Evolutionary conservation across 2,113 vertebrate genomes (phyloP), one percentile per base, ranked within the genome.

Genomic region (Scytalopus superciliaris): DNA sequence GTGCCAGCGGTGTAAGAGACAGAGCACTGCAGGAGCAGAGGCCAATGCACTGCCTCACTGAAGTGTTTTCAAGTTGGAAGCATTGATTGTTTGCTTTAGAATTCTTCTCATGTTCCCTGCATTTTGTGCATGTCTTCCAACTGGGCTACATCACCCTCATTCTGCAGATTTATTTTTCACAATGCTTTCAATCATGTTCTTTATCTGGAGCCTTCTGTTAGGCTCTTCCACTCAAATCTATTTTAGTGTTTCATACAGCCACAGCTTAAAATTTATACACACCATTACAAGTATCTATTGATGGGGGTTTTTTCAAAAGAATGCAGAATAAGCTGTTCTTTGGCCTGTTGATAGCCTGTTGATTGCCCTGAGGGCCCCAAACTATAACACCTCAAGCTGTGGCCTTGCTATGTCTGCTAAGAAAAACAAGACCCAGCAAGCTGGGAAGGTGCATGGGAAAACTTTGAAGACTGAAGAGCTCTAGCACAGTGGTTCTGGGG

Each of bases 61-160:
- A 82, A 78, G 69, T 84, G 68, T 90, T 89, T 93, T 90, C 69
- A 86, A 70, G 68, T 94, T 91, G 73, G 19, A 82, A 67, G 27
- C 44, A 86, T 62, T 55, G 39, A 49, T 67, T 91, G 42, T 91
- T 95, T 49, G 17, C 45, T 88, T 95, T 87, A 78, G 84, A 44
- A 78, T 89, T 82, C 37, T 91, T 93, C 84, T 81, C n/a, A 12
- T 93, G 70, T 66, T 90, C 89, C 57, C 67, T 7, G 2, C 44
- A 4, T 80, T 83, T 89, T 57, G 37, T 66, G 28, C 40, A 5
- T 50, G 59, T 62, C 31, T 93, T 68, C 73, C 87, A 90, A 56
- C 86, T 92, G 86, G 70, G 76, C 79, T 84, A 33, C 17, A 77
- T 89, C 70, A 90, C 56, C 31, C 33, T 77, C 28, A 6, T 91